phyloP scores from a whole-genome alignment of 1,140 invertebrate species.

The Oryctes rhinoceros region DNA sequence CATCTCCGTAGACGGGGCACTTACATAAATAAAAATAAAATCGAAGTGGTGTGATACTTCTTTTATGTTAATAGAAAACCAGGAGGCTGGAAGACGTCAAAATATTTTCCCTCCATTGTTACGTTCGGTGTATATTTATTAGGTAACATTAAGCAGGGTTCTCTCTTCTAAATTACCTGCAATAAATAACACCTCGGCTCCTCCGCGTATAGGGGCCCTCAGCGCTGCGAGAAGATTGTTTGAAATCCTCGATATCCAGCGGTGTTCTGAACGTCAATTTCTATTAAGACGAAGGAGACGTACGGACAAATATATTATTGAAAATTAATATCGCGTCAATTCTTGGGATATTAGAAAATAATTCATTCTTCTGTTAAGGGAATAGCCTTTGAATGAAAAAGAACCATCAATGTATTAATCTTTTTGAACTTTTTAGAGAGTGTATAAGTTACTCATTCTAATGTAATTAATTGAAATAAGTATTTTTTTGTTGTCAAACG shows the following conservation, averaged over 20 bases:
- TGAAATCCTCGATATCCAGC: background rate
- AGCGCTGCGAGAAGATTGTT: background rate
- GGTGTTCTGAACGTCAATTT: background rate
- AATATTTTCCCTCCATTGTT: slow-evolving; percentile 10
- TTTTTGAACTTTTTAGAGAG: no score
- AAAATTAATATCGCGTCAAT: background rate
- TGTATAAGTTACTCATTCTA: no score
- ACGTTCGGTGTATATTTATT: background rate
- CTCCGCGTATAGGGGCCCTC: background rate
- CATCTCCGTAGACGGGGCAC: no score
- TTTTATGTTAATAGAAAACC: slow-evolving; percentile 11
- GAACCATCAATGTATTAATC: no score
- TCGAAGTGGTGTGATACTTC: background rate
- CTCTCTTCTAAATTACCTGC: background rate
- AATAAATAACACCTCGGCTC: background rate
- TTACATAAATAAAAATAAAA: background rate
- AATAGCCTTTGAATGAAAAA: no score
- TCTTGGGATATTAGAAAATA: background rate
- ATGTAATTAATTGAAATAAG: no score
- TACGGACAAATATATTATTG: background rate
- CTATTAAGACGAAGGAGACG: background rate
- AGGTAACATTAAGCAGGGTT: slow-evolving; percentile 5
- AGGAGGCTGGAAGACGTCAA: background rate
- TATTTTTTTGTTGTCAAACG: no score
- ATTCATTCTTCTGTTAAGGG: no score